Percentiles rank a stretch among this genome's conserved stretches.
phyloP scores from a whole-genome alignment of 2,797 vertebrate genomes.

The Lutjanus argentimaculatus region DNA sequence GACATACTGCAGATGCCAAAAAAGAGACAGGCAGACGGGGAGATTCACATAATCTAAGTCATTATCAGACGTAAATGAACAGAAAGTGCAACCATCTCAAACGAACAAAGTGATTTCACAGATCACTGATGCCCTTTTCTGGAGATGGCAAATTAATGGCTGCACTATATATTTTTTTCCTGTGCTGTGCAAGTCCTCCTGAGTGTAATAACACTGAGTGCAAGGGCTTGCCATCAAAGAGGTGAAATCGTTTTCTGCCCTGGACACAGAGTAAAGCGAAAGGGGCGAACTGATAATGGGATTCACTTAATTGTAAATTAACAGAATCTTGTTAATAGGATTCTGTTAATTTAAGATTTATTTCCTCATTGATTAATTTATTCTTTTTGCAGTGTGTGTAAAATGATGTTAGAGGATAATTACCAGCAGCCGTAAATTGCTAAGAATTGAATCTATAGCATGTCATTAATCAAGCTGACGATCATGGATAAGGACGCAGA shows the following conservation, averaged over 20 bases:
- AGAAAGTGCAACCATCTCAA: slow-evolving; percentile 89
- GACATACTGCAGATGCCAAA: slow-evolving; percentile 80
- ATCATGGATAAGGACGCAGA: slow-evolving; percentile 70
- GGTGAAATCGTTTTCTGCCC: slow-evolving; percentile 75
- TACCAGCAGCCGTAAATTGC: slow-evolving; percentile 73
- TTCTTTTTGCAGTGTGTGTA: slow-evolving; percentile 71
- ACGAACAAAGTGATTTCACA: slow-evolving; percentile 92
- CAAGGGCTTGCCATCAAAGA: slow-evolving; percentile 74
- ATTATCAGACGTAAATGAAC: slow-evolving; percentile 90
- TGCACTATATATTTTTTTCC: slow-evolving; percentile 81
- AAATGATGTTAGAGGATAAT: slow-evolving; percentile 77
- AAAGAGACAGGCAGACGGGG: slow-evolving; percentile 77
- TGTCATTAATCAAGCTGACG: slow-evolving; percentile 76
- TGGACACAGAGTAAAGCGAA: slow-evolving; percentile 69
- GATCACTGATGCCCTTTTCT: slow-evolving; percentile 89
- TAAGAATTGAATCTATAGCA: slow-evolving; percentile 63
- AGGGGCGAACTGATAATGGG: slow-evolving; percentile 76
- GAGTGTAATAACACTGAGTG: slow-evolving; percentile 82
- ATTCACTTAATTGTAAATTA: slow-evolving; percentile 85
- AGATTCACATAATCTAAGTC: slow-evolving; percentile 87
- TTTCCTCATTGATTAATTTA: slow-evolving; percentile 80
- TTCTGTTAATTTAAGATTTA: slow-evolving; percentile 84
- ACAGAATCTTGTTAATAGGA: slow-evolving; percentile 82
- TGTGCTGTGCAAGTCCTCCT: slow-evolving; percentile 75
- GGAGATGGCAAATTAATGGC: slow-evolving; percentile 89